Evolutionary conservation across 2,888 invertebrate genomes (phyloP), one percentile per base, ranked within the genome.

Genomic region (Caradrina clavipalpis): DNA sequence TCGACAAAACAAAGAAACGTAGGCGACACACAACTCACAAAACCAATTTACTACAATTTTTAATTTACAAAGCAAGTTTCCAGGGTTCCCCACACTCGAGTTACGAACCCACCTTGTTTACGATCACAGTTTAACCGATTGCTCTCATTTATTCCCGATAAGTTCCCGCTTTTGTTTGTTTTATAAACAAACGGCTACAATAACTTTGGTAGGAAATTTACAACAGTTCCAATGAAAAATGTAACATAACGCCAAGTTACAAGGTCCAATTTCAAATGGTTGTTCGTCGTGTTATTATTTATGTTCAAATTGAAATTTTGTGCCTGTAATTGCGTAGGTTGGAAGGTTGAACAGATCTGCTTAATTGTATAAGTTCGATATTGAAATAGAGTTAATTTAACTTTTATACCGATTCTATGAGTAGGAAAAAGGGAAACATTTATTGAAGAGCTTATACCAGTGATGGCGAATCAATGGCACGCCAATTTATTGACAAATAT

Each of bases 71-170:
- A 74, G 66, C 70, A 80, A 77, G 79, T 80, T 68, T 22, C 61
- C 22, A 45, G 31, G 65, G 62, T 54, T 50, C 59, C 59, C 68
- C 72, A 76, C 71, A 77, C 69, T 75, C 63, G 78, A 68, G 73
- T 70, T 78, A 72, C 77, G 73, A 70, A 60, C 62, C 65, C 81
- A 85, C 81, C 87, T 79, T 81, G 84, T 85, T 86, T 84, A 85
- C 82, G 81, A 83, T 80, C 75, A 75, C 71, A 72, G 72, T 82
- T 78, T 83, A 83, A 84, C 80, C 83, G 78, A 87, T 86, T 80
- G 83, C 81, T 78, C 80, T 73, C 76, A 84, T 81, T 86, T 83
- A 85, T 84, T 79, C 76, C 74, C 70, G 65, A 82, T 82, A 86
- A 85, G 75, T 85, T 84, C 69, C 58, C 56, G 57, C 79, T 78